phyloP scores from a whole-genome alignment of 2,113 vertebrate species.

The Neolamprologus variostigma region DNA sequence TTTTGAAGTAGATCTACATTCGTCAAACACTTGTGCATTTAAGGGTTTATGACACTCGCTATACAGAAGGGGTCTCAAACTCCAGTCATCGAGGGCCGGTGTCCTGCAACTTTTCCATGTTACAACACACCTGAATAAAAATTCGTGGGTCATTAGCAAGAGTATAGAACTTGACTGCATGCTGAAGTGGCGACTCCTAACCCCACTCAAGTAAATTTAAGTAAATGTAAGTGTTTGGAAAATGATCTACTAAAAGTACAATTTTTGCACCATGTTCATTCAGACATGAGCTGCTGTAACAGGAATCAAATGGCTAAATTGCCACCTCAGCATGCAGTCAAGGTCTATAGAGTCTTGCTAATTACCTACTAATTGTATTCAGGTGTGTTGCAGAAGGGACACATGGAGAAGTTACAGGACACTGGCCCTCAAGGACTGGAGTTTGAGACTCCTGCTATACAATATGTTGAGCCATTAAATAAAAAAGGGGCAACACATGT shows the following conservation, averaged over 20 bases:
- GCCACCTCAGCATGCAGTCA: not conserved
- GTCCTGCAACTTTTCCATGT: not conserved
- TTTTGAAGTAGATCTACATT: not conserved
- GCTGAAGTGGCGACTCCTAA: not conserved
- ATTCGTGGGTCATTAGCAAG: not conserved
- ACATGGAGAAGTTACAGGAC: not conserved
- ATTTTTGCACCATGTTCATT: not conserved
- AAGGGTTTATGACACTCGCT: not conserved
- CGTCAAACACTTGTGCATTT: not conserved
- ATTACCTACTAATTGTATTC: not conserved
- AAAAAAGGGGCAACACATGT: not conserved
- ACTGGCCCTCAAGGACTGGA: not conserved
- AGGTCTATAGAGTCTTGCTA: not conserved
- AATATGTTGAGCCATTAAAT: not conserved
- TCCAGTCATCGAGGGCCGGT: not conserved
- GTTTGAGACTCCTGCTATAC: not conserved
- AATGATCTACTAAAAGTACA: not conserved
- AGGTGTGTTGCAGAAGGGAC: not conserved
- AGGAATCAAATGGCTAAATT: not conserved
- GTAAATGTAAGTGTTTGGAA: not conserved
- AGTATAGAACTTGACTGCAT: not conserved
- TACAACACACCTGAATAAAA: not conserved
- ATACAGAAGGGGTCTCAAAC: not conserved
- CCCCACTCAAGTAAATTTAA: not conserved
- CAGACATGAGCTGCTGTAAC: not conserved